These are phyloP conservation scores for Xanthorhoe spadicearia DNA, from an alignment of 2,888 invertebrate species.

Conservation along the genomic window DNA sequence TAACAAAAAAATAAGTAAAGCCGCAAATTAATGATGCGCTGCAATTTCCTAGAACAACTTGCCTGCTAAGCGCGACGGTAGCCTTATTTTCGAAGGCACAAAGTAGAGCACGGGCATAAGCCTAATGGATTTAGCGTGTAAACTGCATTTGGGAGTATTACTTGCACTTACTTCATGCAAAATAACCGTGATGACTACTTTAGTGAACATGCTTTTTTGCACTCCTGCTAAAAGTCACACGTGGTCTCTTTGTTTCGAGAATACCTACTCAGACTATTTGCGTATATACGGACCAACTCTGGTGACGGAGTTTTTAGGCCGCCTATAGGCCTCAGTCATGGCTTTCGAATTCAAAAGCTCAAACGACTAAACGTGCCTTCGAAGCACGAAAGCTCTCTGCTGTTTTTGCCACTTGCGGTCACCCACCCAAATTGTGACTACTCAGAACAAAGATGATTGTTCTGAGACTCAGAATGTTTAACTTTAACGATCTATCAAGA, in stretches of 20 bases:
- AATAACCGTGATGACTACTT: conserved; percentile 50
- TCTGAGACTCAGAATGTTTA: no score
- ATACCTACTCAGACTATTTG: conserved; percentile 14
- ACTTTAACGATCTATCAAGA: no score
- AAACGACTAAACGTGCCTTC: no score
- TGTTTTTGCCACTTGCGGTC: no score
- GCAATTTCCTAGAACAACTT: conserved; percentile 47
- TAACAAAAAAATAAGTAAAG: background rate
- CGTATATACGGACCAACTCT: no score
- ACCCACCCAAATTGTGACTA: no score
- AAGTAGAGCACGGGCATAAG: conserved; percentile 49
- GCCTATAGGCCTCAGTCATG: no score
- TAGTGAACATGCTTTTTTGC: conserved; percentile 47
- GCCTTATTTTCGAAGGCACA: conserved; percentile 45
- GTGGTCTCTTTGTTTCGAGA: conserved; percentile 18
- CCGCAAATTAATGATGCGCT: conserved; percentile 1
- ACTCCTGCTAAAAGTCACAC: conserved; percentile 40
- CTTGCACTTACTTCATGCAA: conserved; percentile 54
- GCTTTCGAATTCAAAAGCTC: no score
- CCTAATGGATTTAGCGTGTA: conserved; percentile 75
- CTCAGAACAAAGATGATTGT: no score
- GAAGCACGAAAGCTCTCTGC: no score
- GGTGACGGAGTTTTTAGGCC: no score
- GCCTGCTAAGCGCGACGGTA: conserved; percentile 48
- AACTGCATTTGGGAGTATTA: conserved; percentile 63